phyloP scores from a whole-genome alignment of 2,113 vertebrate genomes.

The Xiphorhynchus elegans region DNA sequence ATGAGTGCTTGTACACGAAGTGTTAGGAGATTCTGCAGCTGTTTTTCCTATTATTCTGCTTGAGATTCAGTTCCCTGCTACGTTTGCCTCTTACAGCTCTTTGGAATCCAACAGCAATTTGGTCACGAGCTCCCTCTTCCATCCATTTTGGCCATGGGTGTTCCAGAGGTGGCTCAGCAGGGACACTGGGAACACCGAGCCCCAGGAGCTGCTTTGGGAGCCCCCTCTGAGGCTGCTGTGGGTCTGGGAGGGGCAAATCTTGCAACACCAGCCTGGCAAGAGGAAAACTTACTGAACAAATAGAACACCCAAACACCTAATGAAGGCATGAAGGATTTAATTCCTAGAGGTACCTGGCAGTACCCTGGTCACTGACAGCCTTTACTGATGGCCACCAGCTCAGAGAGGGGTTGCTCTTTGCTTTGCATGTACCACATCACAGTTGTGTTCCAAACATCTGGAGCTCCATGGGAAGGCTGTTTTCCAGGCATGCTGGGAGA shows the following conservation, averaged over 20 bases:
- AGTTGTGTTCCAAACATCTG: neutral
- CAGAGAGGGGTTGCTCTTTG: neutral
- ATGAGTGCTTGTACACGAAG: neutral
- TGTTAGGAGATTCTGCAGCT: conserved; percentile 49
- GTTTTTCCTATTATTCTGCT: conserved; percentile 46
- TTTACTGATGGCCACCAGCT: neutral
- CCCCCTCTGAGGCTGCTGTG: neutral
- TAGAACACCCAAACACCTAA: neutral
- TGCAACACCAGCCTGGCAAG: neutral
- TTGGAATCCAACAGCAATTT: neutral
- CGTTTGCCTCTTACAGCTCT: neutral
- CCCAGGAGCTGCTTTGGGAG: neutral
- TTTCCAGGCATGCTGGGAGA: neutral
- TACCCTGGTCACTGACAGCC: neutral
- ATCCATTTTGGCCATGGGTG: fast-evolving
- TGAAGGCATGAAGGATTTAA: neutral
- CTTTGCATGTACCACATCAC: neutral
- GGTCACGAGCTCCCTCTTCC: neutral
- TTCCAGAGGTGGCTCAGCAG: neutral
- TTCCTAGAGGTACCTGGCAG: neutral
- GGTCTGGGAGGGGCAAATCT: neutral
- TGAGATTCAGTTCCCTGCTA: neutral
- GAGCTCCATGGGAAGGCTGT: neutral
- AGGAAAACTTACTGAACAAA: neutral
- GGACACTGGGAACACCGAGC: fast-evolving